A percentile compares a stretch with the other conserved stretches of the same genome.
Conservation (phyloP, 2,797 vertebrate species). For the Danio kyathit region DNA sequence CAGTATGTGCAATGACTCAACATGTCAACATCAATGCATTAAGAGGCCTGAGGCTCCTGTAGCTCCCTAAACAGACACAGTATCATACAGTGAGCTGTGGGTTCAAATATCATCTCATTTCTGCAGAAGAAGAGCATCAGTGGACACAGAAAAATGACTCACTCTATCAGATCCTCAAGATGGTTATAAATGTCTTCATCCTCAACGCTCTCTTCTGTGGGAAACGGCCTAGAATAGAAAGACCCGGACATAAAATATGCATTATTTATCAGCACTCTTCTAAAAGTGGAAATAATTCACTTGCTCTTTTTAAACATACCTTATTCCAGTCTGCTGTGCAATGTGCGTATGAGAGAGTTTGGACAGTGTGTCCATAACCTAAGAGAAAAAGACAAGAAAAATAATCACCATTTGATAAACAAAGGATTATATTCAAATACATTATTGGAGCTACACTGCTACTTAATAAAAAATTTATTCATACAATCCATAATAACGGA, state of each 20-base stretch:
- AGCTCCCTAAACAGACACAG: background rate
- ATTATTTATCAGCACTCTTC: background rate
- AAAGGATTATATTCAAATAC: background rate
- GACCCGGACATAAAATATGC: background rate
- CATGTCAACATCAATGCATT: background rate
- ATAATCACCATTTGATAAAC: background rate
- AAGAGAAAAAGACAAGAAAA: conserved; percentile 52
- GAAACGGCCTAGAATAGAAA: conserved; percentile 83
- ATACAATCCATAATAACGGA: no score
- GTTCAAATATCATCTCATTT: background rate
- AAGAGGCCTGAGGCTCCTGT: background rate
- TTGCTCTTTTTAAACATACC: conserved; percentile 73
- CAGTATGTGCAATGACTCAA: conserved; percentile 1
- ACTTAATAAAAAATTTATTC: no score
- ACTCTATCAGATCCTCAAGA: conserved; percentile 96
- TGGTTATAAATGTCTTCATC: conserved; percentile 95
- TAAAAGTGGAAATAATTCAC: background rate
- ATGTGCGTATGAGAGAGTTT: conserved; percentile 88
- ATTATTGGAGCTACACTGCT: background rate
- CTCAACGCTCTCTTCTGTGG: conserved; percentile 90
- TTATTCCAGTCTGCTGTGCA: conserved; percentile 88
- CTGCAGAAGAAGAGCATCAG: background rate
- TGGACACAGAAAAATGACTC: conserved; percentile 65
- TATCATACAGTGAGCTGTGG: background rate
- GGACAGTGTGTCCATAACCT: conserved; percentile 97